Evolutionary conservation across 2,888 invertebrate genomes (phyloP).

Genomic region (Napeogenes inachia): DNA sequence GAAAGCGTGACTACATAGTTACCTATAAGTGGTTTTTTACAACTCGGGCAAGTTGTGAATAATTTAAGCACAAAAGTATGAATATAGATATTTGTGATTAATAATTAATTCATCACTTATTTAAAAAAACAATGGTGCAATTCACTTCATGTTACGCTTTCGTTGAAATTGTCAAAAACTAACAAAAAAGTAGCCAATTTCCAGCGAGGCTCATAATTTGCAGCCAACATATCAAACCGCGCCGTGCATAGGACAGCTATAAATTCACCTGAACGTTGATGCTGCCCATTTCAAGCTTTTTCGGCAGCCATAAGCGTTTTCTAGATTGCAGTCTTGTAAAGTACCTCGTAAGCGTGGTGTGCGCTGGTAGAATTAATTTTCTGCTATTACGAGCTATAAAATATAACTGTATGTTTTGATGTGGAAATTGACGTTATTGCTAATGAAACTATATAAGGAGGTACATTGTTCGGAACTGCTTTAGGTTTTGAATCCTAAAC

Average conservation of each 20-base stretch:
- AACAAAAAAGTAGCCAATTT: constrained; percentile 18
- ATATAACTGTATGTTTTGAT: not conserved
- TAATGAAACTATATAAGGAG: too few relatives aligned
- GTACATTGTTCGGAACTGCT: too few relatives aligned
- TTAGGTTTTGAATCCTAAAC: too few relatives aligned
- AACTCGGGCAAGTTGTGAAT: too few relatives aligned
- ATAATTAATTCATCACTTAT: too few relatives aligned
- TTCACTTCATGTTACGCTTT: not conserved
- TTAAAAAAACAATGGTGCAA: too few relatives aligned
- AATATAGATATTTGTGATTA: too few relatives aligned
- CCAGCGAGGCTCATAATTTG: constrained; percentile 36
- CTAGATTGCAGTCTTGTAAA: constrained; percentile 29
- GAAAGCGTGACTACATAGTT: too few relatives aligned
- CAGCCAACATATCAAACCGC: constrained; percentile 36
- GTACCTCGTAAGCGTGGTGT: constrained; percentile 21
- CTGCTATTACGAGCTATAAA: not conserved
- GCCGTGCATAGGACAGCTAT: constrained; percentile 33
- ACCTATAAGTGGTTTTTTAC: too few relatives aligned
- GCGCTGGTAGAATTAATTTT: constrained; percentile 15
- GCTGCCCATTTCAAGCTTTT: constrained; percentile 35
- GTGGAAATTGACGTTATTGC: too few relatives aligned
- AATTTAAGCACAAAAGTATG: too few relatives aligned
- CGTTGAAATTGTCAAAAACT: constrained; percentile 1
- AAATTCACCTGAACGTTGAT: constrained; percentile 38
- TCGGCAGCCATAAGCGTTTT: constrained; percentile 32